phyloP scores from a whole-genome alignment of 2,797 vertebrate genomes.

The Clarias fuscus region DNA sequence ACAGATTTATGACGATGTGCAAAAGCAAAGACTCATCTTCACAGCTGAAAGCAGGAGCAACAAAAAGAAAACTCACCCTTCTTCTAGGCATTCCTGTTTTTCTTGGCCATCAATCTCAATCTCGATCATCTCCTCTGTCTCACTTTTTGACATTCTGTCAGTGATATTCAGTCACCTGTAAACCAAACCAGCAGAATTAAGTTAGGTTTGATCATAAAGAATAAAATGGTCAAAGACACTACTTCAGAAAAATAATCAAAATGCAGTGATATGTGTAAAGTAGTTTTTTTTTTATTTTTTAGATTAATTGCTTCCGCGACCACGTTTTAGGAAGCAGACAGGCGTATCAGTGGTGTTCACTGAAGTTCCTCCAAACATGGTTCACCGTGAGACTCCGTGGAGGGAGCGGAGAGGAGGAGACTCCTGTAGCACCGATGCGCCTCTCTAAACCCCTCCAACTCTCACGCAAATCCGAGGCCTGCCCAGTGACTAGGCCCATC shows the following conservation, averaged over 20 bases:
- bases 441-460: slow-evolving; percentile 39
- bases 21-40: neutral
- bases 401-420: neutral
- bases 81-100: slow-evolving; percentile 80
- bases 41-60: neutral
- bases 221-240: neutral
- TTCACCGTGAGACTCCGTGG: neutral
- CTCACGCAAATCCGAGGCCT: slow-evolving; percentile 58
- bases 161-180: slow-evolving; percentile 35
- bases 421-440: slow-evolving; percentile 5
- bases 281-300: neutral
- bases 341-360: slow-evolving; percentile 1
- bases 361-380: slow-evolving; percentile 16
- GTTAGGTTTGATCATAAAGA: neutral
- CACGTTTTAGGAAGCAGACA: neutral
- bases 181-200: neutral
- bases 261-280: too few relatives aligned
- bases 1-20: neutral
- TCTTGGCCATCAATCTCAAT: slow-evolving; percentile 97
- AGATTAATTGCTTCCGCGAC: neutral
- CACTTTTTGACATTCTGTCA: slow-evolving; percentile 89
- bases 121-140: slow-evolving; percentile 97
- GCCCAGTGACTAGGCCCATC: slow-evolving; percentile 42
- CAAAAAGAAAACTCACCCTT: slow-evolving; percentile 68
- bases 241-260: neutral